These are phyloP conservation scores for Pachycephus smyrnensis DNA, from an alignment of 2,888 invertebrate genomes.

Conservation along the genomic window DNA sequence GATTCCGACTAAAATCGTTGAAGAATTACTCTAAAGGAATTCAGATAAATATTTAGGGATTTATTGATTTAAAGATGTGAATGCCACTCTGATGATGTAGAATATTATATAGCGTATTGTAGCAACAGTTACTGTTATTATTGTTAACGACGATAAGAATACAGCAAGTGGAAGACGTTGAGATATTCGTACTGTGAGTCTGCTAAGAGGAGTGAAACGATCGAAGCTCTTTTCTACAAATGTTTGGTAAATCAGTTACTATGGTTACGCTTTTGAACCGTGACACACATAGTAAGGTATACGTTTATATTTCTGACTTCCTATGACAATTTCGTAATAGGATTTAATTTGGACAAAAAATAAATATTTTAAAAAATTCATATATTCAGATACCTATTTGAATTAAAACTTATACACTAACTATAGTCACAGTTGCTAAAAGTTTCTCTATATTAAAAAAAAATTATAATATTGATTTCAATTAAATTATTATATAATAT, in stretches of 20 bases:
- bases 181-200: background rate
- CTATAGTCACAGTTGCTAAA: background rate
- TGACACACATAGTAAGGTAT: background rate
- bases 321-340: background rate
- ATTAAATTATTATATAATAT: background rate
- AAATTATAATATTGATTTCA: background rate
- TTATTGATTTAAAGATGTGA: background rate
- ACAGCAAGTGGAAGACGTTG: background rate
- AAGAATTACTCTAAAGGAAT: background rate
- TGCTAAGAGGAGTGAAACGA: background rate
- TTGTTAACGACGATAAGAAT: background rate
- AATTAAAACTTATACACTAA: background rate
- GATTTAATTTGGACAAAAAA: background rate
- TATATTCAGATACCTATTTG: background rate
- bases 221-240: background rate
- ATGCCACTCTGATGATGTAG: background rate
- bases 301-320: background rate
- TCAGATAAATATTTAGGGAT: too few species aligned
- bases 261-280: background rate
- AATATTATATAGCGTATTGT: background rate
- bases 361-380: background rate
- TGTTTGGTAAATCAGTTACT: background rate
- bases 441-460: background rate
- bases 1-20: background rate
- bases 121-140: background rate